phyloP scores from a whole-genome alignment of 2,888 invertebrate genomes.

The Busseola fusca region DNA sequence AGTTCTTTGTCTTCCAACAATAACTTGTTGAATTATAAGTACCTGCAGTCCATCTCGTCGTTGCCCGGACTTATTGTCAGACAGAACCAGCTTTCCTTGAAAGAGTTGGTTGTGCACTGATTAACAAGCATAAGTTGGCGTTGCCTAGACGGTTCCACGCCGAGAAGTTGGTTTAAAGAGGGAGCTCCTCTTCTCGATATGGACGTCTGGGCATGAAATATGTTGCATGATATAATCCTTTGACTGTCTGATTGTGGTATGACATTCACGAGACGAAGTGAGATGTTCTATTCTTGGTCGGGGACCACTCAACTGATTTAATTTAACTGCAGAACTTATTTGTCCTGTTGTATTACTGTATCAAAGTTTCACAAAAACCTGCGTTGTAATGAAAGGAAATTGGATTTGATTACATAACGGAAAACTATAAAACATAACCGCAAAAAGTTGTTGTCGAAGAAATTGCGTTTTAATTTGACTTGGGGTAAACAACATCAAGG shows the following conservation, averaged over 20 bases:
- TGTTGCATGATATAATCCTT: constrained; percentile 13
- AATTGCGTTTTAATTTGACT: constrained; percentile 49
- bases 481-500: constrained; percentile 55
- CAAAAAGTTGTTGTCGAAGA: constrained; percentile 22
- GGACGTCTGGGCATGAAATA: background rate
- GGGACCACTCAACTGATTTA: constrained; percentile 4
- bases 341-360: constrained; percentile 14
- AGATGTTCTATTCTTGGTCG: constrained; percentile 16
- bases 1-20: background rate
- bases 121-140: constrained; percentile 18
- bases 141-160: background rate
- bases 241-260: constrained; percentile 19
- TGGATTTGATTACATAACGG: constrained; percentile 7
- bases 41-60: background rate
- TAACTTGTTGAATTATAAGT: constrained; percentile 10
- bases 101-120: constrained; percentile 41
- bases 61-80: constrained; percentile 20
- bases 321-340: constrained; percentile 15
- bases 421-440: constrained; percentile 24
- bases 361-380: constrained; percentile 1
- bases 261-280: constrained; percentile 34
- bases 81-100: constrained; percentile 33
- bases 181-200: background rate
- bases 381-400: constrained; percentile 23
- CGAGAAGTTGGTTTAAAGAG: constrained; percentile 7